A percentile compares a stretch with the other conserved stretches of the same genome.
Conservation (phyloP, 1,140 invertebrate species). For the Lordiphosa stackelbergi region DNA sequence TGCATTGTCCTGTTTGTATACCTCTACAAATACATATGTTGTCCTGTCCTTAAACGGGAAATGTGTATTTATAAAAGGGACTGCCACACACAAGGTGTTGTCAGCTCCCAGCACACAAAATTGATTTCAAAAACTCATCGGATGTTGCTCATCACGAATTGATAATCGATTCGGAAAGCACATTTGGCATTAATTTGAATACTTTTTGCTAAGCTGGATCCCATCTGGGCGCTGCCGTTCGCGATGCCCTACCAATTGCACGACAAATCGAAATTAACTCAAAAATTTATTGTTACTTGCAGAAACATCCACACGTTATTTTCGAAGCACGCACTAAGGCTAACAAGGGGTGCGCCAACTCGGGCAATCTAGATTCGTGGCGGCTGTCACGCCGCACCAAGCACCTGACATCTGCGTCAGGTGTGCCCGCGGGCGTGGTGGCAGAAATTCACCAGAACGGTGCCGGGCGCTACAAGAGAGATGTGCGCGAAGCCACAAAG, state of each 20-base stretch:
- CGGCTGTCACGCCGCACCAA: slow-evolving; percentile 82
- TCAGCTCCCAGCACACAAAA: background rate
- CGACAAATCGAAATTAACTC: background rate
- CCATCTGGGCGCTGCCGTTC: no score
- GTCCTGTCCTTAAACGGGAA: background rate
- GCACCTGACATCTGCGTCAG: slow-evolving; percentile 77
- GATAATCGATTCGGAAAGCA: no score
- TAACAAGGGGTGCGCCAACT: slow-evolving; percentile 92
- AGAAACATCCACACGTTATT: slow-evolving; percentile 97
- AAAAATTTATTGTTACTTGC: slow-evolving; percentile 49
- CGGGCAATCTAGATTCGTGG: slow-evolving; percentile 85
- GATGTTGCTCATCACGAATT: no score
- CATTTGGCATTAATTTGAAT: no score
- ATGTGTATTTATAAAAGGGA: background rate
- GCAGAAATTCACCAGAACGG: slow-evolving; percentile 78
- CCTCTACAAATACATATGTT: no score
- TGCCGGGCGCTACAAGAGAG: slow-evolving; percentile 81
- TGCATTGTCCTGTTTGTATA: no score
- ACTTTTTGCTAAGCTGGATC: background rate
- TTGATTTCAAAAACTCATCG: no score
- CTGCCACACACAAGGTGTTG: background rate
- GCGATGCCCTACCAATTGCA: no score
- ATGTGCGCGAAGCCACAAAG: slow-evolving; percentile 92
- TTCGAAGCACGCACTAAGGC: slow-evolving; percentile 92
- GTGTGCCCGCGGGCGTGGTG: slow-evolving; percentile 65